These are phyloP conservation scores for Heliconius hewitsoni DNA, from an alignment of 1,140 invertebrate species.

Conservation along the genomic window DNA sequence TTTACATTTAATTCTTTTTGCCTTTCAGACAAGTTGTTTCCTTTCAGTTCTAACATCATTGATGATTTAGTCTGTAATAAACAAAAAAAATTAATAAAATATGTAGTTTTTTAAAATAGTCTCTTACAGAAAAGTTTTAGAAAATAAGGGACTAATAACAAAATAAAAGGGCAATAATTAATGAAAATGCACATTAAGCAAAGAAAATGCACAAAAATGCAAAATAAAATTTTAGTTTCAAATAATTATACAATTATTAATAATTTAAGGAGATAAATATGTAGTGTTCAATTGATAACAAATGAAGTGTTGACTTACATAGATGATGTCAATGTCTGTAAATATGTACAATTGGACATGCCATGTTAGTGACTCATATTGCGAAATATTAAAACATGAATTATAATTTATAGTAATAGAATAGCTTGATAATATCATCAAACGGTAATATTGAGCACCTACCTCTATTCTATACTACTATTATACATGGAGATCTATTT, in stretches of 20 bases:
- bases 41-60: conserved; percentile 39
- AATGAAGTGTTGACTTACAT: not conserved
- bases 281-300: not conserved
- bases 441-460: not conserved
- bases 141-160: no score
- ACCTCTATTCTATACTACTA: no score
- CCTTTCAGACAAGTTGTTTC: conserved; percentile 35
- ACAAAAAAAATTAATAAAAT: not conserved
- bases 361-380: not conserved
- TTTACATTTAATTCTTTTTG: conserved; percentile 40
- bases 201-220: no score
- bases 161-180: no score
- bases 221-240: no score
- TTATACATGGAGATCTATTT: no score
- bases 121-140: no score
- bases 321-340: not conserved
- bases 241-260: no score
- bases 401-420: not conserved
- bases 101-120: not conserved
- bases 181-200: no score
- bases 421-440: not conserved
- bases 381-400: not conserved
- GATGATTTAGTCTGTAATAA: conserved; percentile 32
- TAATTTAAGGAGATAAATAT: not conserved
- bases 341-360: not conserved